Evolutionary conservation across 2,797 vertebrate species (phyloP).

Genomic region (Amazona finschi): DNA sequence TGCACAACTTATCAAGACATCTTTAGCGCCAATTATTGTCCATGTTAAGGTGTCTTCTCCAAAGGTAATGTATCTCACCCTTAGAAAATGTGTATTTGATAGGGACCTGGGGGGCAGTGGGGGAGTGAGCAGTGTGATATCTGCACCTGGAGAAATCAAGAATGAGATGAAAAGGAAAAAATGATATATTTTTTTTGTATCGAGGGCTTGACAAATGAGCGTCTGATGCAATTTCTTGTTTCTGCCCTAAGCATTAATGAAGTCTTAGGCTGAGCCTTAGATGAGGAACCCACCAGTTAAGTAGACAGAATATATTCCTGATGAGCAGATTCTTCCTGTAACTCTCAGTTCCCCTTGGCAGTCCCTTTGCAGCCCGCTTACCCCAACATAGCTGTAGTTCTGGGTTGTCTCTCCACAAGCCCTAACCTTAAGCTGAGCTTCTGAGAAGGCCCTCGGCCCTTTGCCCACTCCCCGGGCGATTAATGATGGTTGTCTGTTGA

Average conservation of each 20-base stretch:
- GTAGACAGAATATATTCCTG: not conserved
- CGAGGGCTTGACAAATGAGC: not conserved
- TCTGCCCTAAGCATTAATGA: not conserved
- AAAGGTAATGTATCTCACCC: constrained; percentile 79
- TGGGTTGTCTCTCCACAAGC: not conserved
- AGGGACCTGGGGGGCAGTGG: not conserved
- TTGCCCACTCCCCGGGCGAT: not conserved
- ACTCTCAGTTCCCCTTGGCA: not conserved
- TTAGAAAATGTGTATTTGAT: fast-evolving
- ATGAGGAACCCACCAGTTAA: not conserved
- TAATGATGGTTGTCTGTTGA: no score
- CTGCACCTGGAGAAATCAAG: not conserved
- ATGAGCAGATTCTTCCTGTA: not conserved
- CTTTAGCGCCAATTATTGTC: constrained; percentile 95
- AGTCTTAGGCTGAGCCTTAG: not conserved
- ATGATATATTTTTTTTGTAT: not conserved
- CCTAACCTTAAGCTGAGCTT: not conserved
- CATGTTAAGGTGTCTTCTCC: constrained; percentile 98
- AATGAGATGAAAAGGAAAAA: not conserved
- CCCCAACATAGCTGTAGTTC: not conserved
- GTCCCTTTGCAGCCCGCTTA: not conserved
- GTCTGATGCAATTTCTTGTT: not conserved
- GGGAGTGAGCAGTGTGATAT: not conserved
- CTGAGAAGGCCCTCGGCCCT: not conserved
- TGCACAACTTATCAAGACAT: constrained; percentile 95